These are phyloP conservation scores for Sitta carolinensis DNA, from an alignment of 2,797 vertebrate species.

Conservation along the genomic window DNA sequence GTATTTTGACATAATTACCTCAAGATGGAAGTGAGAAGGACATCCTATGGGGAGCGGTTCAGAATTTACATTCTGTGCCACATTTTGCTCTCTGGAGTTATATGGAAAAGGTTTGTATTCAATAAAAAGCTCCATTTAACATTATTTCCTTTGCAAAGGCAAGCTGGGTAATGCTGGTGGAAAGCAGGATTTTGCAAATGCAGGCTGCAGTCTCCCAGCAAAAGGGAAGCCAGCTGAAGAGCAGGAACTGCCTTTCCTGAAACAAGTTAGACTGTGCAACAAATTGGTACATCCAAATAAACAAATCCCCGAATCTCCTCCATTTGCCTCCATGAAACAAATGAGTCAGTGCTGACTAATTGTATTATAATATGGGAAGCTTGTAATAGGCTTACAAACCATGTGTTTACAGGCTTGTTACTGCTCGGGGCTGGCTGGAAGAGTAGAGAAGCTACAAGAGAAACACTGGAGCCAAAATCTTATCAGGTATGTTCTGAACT, in stretches of 20 bases:
- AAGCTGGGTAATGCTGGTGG: conserved; percentile 43
- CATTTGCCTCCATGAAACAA: conserved; percentile 66
- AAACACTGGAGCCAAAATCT: neutral
- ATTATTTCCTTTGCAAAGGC: conserved; percentile 70
- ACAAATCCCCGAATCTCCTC: conserved; percentile 54
- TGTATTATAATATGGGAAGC: conserved; percentile 19
- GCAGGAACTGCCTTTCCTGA: conserved; percentile 34
- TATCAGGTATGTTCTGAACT: neutral
- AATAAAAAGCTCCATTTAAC: conserved; percentile 74
- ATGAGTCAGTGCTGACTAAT: conserved; percentile 70
- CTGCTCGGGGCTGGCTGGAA: conserved; percentile 34
- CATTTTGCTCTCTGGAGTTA: conserved; percentile 66
- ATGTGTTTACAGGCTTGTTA: conserved; percentile 34
- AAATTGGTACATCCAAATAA: conserved; percentile 64
- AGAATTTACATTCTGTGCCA: conserved; percentile 60
- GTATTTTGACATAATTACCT: conserved; percentile 38
- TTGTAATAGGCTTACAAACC: conserved; percentile 37
- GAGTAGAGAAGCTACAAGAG: conserved; percentile 8
- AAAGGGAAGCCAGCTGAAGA: conserved; percentile 59
- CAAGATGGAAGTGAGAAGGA: conserved; percentile 52
- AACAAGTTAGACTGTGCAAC: conserved; percentile 54
- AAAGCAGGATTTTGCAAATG: conserved; percentile 63
- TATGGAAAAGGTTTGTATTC: conserved; percentile 64
- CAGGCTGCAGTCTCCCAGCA: conserved; percentile 56
- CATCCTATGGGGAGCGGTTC: conserved; percentile 26